phyloP scores from a whole-genome alignment of 1,140 invertebrate species.

The Wiebesia pumilae region DNA sequence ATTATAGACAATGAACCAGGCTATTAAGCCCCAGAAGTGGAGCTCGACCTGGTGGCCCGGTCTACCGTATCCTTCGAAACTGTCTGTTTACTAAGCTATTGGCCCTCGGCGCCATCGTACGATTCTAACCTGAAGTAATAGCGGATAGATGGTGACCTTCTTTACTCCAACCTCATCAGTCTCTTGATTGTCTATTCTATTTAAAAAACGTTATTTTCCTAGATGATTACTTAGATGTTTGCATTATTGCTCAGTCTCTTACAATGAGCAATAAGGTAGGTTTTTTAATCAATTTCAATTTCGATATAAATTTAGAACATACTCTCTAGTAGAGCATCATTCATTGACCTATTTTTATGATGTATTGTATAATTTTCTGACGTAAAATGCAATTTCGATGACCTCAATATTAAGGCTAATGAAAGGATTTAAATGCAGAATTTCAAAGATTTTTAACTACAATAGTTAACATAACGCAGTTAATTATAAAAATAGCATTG shows the following conservation, averaged over 20 bases:
- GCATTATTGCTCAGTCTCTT: background rate
- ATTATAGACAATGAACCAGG: background rate
- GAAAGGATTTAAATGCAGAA: background rate
- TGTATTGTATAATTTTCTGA: background rate
- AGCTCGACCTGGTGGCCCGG: conserved; percentile 47
- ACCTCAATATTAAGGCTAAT: conserved; percentile 4
- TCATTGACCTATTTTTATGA: background rate
- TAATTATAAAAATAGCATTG: no score
- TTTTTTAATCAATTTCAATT: background rate
- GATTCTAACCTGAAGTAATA: conserved; percentile 37
- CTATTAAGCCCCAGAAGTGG: conserved; percentile 36
- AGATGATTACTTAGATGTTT: background rate
- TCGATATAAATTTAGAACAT: background rate
- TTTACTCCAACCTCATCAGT: background rate
- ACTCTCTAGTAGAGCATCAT: background rate
- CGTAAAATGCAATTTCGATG: background rate
- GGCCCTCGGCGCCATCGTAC: conserved; percentile 37
- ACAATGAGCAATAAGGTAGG: background rate
- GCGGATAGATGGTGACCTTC: conserved; percentile 18
- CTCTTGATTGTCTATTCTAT: background rate
- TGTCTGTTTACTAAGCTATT: conserved; percentile 4
- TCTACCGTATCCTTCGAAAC: conserved; percentile 4
- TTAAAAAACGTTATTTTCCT: background rate
- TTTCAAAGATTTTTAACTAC: background rate
- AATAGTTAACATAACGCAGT: background rate